phyloP scores from a whole-genome alignment of 2,888 invertebrate species.

The Heteropelma amictum region DNA sequence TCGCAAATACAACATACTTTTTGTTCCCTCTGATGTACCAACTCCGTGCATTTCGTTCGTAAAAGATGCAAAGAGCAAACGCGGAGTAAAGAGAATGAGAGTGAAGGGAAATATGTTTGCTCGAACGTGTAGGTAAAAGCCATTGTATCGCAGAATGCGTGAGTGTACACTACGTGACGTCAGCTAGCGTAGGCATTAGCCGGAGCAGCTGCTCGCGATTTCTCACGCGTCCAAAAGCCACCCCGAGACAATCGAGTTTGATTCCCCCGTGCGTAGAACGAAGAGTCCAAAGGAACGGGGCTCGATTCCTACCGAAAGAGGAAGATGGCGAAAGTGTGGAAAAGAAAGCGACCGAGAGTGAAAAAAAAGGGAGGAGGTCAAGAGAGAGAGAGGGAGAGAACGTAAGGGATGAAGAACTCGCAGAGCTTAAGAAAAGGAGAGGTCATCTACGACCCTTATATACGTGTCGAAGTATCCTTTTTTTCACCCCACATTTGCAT shows the following conservation, averaged over 20 bases:
- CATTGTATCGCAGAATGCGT: conserved; percentile 49
- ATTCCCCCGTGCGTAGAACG: conserved; percentile 64
- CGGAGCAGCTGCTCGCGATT: conserved; percentile 74
- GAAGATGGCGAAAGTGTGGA: not conserved
- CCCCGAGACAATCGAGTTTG: conserved; percentile 75
- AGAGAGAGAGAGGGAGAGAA: conserved; percentile 18
- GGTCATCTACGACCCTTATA: conserved; percentile 37
- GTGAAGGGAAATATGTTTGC: not conserved
- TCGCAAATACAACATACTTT: too few species aligned
- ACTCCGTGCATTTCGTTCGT: conserved; percentile 29
- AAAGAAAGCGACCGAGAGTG: not conserved
- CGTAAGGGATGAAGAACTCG: conserved; percentile 14
- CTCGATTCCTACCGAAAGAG: conserved; percentile 19
- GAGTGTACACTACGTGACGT: conserved; percentile 55
- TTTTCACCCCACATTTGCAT: not conserved
- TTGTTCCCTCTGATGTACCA: conserved; percentile 8
- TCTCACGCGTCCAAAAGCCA: conserved; percentile 77
- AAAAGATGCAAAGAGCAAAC: conserved; percentile 12
- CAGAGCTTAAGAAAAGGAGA: conserved; percentile 5
- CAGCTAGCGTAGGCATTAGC: conserved; percentile 43
- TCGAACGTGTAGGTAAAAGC: conserved; percentile 35
- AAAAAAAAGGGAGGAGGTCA: too few species aligned
- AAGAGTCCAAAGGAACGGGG: conserved; percentile 31
- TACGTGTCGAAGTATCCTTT: not conserved
- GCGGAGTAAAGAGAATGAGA: not conserved